These are phyloP conservation scores for Anoplopoma fimbria DNA, from an alignment of 2,113 vertebrate genomes.

Conservation along the genomic window DNA sequence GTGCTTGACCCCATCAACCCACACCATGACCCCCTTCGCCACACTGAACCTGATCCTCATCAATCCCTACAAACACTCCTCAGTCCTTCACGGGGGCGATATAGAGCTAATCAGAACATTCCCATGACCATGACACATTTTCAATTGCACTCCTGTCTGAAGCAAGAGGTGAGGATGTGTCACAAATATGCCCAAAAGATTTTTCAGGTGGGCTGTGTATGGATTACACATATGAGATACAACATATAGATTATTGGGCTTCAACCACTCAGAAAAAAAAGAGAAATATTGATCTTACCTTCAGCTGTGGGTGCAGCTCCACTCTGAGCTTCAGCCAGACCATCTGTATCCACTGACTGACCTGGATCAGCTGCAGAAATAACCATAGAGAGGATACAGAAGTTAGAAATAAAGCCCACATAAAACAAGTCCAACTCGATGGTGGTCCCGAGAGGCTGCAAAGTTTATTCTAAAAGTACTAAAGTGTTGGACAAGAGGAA, in stretches of 20 bases:
- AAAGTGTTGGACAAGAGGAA: background rate
- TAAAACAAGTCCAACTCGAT: background rate
- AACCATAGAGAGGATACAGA: constrained; percentile 10
- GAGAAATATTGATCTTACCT: constrained; percentile 49
- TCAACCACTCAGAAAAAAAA: background rate
- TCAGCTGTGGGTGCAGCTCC: constrained; percentile 71
- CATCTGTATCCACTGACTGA: constrained; percentile 60
- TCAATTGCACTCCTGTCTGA: background rate
- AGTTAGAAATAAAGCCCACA: background rate
- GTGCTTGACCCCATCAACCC: background rate
- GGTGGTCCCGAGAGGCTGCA: background rate
- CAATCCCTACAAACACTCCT: background rate
- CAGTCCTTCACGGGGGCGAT: background rate
- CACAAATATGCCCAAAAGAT: background rate
- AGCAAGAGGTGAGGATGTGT: background rate
- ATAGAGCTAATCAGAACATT: background rate
- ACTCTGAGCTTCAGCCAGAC: constrained; percentile 70
- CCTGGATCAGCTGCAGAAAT: constrained; percentile 54
- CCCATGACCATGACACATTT: background rate
- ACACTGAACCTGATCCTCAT: too few species aligned
- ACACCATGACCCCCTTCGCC: background rate
- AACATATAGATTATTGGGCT: background rate
- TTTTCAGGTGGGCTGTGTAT: background rate
- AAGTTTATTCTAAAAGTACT: background rate
- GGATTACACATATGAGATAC: background rate